Evolutionary conservation across 2,888 invertebrate species (phyloP), one percentile per base, ranked within the genome.

Genomic region (Cancer borealis): DNA sequence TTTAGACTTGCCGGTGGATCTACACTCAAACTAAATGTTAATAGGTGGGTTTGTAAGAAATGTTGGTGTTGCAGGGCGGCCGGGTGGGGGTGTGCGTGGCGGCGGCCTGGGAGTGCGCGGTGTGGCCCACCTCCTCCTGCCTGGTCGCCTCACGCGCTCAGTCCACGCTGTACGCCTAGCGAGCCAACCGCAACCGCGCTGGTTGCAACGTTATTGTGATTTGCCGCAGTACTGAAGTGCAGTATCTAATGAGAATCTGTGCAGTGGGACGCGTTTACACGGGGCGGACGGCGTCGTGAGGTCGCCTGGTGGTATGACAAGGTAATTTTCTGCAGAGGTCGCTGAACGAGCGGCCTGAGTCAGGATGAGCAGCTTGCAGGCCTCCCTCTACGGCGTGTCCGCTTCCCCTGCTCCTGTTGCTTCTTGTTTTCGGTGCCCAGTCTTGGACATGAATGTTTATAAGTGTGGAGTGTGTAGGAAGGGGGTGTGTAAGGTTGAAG

Each of bases 111-210:
- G 93, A 91, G 94, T 90, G 94, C 94, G 94, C 92, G 66, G 92
- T 60, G 88, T 94, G 92, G 92, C 54, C 46, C 21, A 39, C 49
- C 93, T 47, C 91, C 91, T 47, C 91, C 91, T 66, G 73, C 91
- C 90, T 87, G 91, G 66, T 84, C 88, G 92, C 49, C 93, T 73
- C 93, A 47, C 79, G 46, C 90, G 92, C 94, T 94, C 94, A 94
- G 94, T 93, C 94, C 89, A 49, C 94, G 92, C 90, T 79, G 94
- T 94, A 94, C 92, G 94, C 93, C 93, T 93, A 93, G 93, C 93
- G 93, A 93, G 88, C 47, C 93, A 30, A 88, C 93, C 93, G 93
- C 89, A 93, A 93, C 93, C 89, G 79, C 91, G 87, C 92, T 73
- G 93, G 93, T 93, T 93, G 93, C 92, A 92, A 93, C 88, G 73